These are phyloP conservation scores for Prionace glauca DNA, from an alignment of 2,797 vertebrate genomes.

Conservation along the genomic window DNA sequence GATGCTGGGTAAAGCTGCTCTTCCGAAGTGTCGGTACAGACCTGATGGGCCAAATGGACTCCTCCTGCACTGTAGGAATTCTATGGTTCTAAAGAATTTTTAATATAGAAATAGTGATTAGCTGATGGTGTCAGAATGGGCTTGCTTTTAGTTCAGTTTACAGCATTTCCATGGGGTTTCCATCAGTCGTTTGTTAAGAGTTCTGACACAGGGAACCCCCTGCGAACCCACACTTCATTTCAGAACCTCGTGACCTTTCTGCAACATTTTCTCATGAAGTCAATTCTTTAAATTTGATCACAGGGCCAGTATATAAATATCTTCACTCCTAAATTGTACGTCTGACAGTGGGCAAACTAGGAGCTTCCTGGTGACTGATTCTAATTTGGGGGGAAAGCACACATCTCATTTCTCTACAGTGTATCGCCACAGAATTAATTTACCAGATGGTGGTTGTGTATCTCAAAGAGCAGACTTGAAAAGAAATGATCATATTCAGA, in stretches of 20 bases:
- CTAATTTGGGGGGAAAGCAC: not conserved
- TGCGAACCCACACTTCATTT: not conserved
- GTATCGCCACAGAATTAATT: not conserved
- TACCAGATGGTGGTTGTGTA: not conserved
- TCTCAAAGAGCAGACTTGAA: not conserved
- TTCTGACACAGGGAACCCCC: not conserved
- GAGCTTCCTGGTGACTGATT: not conserved
- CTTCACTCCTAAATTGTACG: not conserved
- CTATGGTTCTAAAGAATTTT: not conserved
- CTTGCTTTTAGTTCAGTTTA: not conserved
- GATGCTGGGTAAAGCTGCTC: too few relatives aligned
- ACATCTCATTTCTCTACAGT: not conserved
- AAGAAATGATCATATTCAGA: not conserved
- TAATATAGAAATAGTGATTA: not conserved
- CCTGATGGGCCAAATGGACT: too few relatives aligned
- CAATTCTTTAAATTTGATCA: not conserved
- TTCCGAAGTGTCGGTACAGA: too few relatives aligned
- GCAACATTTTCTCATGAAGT: not conserved
- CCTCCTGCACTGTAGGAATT: too few relatives aligned
- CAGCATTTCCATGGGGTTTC: not conserved
- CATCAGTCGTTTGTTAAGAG: not conserved
- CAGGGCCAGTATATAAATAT: not conserved
- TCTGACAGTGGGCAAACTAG: not conserved
- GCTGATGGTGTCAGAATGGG: not conserved
- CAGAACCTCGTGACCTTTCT: not conserved